phyloP scores from a whole-genome alignment of 1,140 invertebrate species.

The Habropoda laboriosa region DNA sequence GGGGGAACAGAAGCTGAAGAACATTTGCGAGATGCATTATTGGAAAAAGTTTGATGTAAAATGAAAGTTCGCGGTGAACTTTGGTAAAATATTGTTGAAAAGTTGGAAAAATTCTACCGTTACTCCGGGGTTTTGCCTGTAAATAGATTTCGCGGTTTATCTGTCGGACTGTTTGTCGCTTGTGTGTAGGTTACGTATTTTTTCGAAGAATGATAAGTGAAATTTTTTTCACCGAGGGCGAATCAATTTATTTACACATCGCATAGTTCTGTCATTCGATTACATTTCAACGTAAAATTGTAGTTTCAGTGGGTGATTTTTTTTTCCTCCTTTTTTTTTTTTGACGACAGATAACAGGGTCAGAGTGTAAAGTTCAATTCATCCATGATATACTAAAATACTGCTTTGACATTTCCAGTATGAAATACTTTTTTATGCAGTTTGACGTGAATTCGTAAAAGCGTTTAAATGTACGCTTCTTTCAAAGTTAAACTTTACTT shows the following conservation, averaged over 20 bases:
- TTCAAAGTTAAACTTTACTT: too few relatives aligned
- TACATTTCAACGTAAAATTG: background rate
- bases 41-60: background rate
- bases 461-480: too few relatives aligned
- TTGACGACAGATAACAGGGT: background rate
- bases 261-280: background rate
- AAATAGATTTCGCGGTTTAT: background rate
- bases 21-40: background rate
- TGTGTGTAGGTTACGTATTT: background rate
- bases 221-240: background rate
- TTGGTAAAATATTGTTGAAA: background rate
- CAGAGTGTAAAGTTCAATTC: background rate
- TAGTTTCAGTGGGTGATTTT: background rate
- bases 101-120: background rate
- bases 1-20: too few relatives aligned
- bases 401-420: background rate
- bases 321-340: background rate
- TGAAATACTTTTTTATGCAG: too few relatives aligned
- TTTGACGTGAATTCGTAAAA: too few relatives aligned
- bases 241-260: conserved; percentile 10
- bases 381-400: background rate
- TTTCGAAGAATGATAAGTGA: background rate
- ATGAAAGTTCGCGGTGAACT: background rate
- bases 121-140: background rate
- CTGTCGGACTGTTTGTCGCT: background rate